phyloP scores from a whole-genome alignment of 2,888 invertebrate genomes.

The Ennomos erosarius region DNA sequence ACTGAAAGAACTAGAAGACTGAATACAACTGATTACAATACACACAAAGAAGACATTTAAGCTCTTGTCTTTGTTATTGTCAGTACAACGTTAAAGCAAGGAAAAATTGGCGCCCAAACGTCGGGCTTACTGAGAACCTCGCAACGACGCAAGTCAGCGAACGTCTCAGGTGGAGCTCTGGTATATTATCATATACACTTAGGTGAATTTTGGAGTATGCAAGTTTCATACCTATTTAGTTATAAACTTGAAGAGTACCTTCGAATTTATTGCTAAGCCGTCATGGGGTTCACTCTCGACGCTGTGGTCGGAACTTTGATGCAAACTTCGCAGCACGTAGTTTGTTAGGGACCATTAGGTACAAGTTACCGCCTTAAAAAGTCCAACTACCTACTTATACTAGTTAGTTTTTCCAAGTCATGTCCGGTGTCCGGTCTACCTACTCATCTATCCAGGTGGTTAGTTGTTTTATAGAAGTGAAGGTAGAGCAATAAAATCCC shows the following conservation, averaged over 20 bases:
- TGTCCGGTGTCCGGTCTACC: not conserved
- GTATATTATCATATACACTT: conserved; percentile 72
- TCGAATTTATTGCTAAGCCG: conserved; percentile 58
- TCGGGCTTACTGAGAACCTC: conserved; percentile 54
- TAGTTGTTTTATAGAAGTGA: conserved; percentile 33
- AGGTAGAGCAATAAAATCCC: conserved; percentile 37
- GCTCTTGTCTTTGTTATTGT: no score
- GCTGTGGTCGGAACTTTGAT: conserved; percentile 53
- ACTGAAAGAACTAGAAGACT: not conserved
- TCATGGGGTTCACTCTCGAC: conserved; percentile 44
- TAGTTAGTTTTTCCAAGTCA: conserved; percentile 28
- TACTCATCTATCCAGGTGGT: conserved; percentile 9
- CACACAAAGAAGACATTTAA: not conserved
- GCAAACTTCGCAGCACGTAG: conserved; percentile 36
- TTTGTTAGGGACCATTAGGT: conserved; percentile 35
- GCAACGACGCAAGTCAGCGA: conserved; percentile 54
- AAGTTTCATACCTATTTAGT: conserved; percentile 68
- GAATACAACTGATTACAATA: not conserved
- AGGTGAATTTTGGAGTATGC: conserved; percentile 66
- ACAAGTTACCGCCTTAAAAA: conserved; percentile 28
- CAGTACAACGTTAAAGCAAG: conserved; percentile 56
- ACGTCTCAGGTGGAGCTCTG: conserved; percentile 74
- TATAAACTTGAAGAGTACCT: conserved; percentile 52
- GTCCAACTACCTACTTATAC: conserved; percentile 35
- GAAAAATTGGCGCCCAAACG: conserved; percentile 68